Evolutionary conservation across 1,140 invertebrate genomes (phyloP).

Genomic region (Bacillus rossius): DNA sequence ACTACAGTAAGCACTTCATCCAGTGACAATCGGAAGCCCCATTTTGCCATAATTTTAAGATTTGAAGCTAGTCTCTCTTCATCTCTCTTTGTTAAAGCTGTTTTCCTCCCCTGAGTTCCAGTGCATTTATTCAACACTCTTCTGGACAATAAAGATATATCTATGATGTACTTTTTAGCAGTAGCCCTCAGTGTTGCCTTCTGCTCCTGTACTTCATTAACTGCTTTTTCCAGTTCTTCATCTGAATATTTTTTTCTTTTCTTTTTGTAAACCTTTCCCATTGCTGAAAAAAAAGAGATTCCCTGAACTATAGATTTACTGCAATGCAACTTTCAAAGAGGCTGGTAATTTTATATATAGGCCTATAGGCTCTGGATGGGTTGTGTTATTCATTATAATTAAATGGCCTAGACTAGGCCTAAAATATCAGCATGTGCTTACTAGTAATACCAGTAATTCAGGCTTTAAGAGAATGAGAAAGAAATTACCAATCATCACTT

Average conservation of each 20-base stretch:
- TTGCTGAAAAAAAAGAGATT: no score
- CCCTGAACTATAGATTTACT: no score
- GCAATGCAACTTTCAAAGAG: no score
- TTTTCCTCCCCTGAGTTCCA: constrained; percentile 1
- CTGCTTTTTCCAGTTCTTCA: neutral
- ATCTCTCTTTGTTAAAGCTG: constrained; percentile 2
- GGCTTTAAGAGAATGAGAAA: no score
- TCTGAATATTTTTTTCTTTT: neutral
- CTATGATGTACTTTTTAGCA: neutral
- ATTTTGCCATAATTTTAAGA: constrained; percentile 4
- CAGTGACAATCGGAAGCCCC: constrained; percentile 1
- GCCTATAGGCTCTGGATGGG: no score
- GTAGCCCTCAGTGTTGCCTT: neutral
- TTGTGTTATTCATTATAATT: no score
- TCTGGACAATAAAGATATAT: neutral
- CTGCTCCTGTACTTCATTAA: neutral
- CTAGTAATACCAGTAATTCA: no score
- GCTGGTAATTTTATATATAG: no score
- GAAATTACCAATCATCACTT: no score
- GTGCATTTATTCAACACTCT: neutral
- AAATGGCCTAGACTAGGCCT: no score
- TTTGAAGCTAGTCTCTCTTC: neutral
- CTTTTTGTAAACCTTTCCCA: no score
- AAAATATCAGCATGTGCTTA: no score
- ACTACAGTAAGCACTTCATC: constrained; percentile 3